These are phyloP conservation scores for Napeogenes inachia DNA, from an alignment of 2,888 invertebrate species.

Conservation along the genomic window DNA sequence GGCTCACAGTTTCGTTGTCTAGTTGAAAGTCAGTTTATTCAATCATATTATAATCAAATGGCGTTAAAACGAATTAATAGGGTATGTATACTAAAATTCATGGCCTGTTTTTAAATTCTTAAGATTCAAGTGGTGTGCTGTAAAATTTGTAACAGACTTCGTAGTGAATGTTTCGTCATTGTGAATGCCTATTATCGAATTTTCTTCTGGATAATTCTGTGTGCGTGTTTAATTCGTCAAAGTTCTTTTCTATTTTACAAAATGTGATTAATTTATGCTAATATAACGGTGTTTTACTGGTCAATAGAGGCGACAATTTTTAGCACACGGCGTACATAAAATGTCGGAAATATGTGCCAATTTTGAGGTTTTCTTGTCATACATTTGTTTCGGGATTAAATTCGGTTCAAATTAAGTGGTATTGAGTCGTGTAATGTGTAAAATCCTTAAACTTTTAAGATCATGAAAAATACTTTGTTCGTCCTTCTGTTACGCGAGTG, in stretches of 20 bases:
- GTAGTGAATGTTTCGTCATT: constrained; percentile 80
- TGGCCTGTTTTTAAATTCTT: constrained; percentile 47
- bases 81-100: constrained; percentile 80
- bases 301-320: constrained; percentile 65
- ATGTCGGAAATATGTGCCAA: constrained; percentile 78
- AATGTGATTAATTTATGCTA: constrained; percentile 24
- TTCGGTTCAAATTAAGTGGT: constrained; percentile 25
- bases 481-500: constrained; percentile 52
- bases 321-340: constrained; percentile 78
- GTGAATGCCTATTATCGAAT: constrained; percentile 80
- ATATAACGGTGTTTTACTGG: constrained; percentile 60
- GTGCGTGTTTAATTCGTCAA: constrained; percentile 50
- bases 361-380: constrained; percentile 71
- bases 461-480: constrained; percentile 15
- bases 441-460: constrained; percentile 6
- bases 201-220: constrained; percentile 75
- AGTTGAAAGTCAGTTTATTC: constrained; percentile 86
- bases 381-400: constrained; percentile 50
- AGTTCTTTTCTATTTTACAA: constrained; percentile 14
- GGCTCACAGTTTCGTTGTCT: constrained; percentile 90
- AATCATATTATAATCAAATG: constrained; percentile 86
- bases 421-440: constrained; percentile 12
- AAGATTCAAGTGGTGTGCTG: constrained; percentile 53
- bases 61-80: constrained; percentile 98
- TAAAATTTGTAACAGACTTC: constrained; percentile 66